phyloP scores from a whole-genome alignment of 2,113 vertebrate genomes.

The Rallus limicola region DNA sequence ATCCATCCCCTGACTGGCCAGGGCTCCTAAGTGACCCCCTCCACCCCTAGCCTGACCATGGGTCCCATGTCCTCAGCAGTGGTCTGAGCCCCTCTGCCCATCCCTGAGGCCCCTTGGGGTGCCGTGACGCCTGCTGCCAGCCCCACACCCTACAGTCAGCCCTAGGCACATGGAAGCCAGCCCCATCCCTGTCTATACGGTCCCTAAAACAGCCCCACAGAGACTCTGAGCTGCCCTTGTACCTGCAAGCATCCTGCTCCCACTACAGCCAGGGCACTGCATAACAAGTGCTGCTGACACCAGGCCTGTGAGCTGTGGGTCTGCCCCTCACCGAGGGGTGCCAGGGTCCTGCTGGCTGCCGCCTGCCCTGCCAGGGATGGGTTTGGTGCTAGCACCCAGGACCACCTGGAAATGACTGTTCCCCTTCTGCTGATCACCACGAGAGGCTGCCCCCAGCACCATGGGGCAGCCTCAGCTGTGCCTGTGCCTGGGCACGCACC shows the following conservation, averaged over 20 bases:
- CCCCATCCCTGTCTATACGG: not conserved
- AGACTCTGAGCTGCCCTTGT: not conserved
- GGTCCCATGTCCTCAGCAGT: not conserved
- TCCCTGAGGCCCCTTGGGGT: not conserved
- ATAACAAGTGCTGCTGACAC: fast-evolving
- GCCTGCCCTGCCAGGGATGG: not conserved
- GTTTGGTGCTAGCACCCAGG: not conserved
- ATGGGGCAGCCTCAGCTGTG: fast-evolving
- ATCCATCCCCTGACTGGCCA: not conserved
- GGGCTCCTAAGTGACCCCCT: not conserved
- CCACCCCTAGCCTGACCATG: not conserved
- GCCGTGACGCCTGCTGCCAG: not conserved
- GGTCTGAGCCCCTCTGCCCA: not conserved
- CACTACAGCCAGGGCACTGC: fast-evolving
- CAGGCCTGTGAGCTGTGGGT: not conserved
- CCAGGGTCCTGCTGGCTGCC: not conserved
- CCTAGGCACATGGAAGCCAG: not conserved
- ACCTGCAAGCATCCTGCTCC: not conserved
- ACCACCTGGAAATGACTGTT: not conserved
- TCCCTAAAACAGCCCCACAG: fast-evolving
- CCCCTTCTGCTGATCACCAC: not conserved
- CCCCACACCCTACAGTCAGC: not conserved
- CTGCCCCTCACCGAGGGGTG: not conserved
- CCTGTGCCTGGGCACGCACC: not conserved
- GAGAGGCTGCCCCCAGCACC: fast-evolving